phyloP scores from a whole-genome alignment of 2,113 vertebrate genomes.

The Perccottus glenii region DNA sequence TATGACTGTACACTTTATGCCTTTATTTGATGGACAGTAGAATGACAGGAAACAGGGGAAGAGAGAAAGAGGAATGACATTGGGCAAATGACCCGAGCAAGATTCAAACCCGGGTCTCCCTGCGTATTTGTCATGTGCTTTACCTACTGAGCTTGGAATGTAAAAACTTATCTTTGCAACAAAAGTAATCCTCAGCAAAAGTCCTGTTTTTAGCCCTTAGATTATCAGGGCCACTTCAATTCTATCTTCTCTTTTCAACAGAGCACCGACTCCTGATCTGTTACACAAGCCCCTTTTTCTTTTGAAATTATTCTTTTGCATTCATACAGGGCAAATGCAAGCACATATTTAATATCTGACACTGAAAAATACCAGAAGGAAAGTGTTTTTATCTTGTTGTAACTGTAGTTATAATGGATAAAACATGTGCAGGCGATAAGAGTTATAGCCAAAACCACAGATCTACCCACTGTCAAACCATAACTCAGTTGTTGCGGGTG shows the following conservation, averaged over 20 bases:
- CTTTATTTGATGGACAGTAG: no score
- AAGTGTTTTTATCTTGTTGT: slow-evolving; percentile 9
- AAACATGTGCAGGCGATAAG: slow-evolving; percentile 39
- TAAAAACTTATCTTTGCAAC: no score
- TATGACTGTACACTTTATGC: not conserved
- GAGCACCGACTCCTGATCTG: not conserved
- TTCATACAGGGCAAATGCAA: not conserved
- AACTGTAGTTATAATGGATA: slow-evolving; percentile 19
- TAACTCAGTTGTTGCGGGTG: slow-evolving; percentile 37
- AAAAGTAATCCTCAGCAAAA: no score
- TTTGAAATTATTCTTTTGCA: not conserved
- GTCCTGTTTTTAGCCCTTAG: no score
- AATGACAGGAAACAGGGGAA: no score
- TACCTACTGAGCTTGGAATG: no score
- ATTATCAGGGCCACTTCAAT: no score
- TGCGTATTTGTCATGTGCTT: no score
- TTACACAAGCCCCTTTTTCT: slow-evolving; percentile 1
- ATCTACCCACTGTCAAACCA: slow-evolving; percentile 33
- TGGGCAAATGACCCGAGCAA: no score
- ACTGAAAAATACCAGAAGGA: slow-evolving; percentile 8
- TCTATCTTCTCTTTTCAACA: not conserved
- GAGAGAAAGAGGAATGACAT: no score
- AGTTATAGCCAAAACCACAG: slow-evolving; percentile 26
- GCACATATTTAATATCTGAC: slow-evolving; percentile 10
- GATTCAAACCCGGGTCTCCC: no score